Conservation (phyloP, 2,797 vertebrate species). For the Schizopygopsis malacanthus region DNA sequence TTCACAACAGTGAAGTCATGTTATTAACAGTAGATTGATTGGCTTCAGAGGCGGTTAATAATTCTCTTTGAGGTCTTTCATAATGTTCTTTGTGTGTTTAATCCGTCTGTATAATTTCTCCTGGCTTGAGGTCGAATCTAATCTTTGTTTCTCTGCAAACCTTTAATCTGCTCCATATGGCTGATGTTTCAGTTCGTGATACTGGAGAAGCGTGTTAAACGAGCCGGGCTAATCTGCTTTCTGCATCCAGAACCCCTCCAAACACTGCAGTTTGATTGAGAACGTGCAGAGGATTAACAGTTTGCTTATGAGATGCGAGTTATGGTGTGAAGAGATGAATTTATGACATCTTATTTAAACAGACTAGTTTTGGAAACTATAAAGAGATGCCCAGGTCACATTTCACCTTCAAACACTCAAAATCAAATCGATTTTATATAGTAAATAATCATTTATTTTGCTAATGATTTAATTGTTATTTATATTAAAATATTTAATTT, state of each 20-base stretch:
- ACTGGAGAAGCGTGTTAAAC: conserved; percentile 81
- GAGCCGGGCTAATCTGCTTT: conserved; percentile 86
- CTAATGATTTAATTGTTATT: neutral
- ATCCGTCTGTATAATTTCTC: conserved; percentile 20
- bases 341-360: neutral
- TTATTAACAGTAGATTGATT: neutral
- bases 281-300: neutral
- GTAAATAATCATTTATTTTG: neutral
- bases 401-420: neutral
- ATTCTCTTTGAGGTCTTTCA: neutral
- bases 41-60: neutral
- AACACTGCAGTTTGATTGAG: neutral
- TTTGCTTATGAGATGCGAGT: neutral
- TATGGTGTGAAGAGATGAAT: neutral
- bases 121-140: conserved; percentile 56
- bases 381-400: neutral
- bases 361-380: neutral
- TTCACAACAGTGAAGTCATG: neutral
- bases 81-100: conserved; percentile 33
- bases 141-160: conserved; percentile 74
- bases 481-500: neutral
- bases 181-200: conserved; percentile 79
- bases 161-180: conserved; percentile 83
- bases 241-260: conserved; percentile 46
- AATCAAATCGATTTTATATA: neutral